Base-by-base conservation (phyloP, 2,797 vertebrate species). In the Pseudochirops corinnae region DNA sequence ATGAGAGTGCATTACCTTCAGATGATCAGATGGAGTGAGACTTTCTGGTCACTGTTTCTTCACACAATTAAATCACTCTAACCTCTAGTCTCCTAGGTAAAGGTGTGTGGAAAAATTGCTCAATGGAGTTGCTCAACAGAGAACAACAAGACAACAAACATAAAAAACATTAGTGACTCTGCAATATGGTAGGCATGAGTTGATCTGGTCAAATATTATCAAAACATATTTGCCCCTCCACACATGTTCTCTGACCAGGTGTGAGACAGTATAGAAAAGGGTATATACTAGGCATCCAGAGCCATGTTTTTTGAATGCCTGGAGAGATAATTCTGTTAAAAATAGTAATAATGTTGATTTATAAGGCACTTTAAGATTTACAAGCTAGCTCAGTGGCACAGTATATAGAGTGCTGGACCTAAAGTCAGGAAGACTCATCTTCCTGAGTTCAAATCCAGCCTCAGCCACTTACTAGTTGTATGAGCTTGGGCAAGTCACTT, bases 1-100 rank as follows among this genome's bases (percentile, higher is more conserved):
- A 93, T 1, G 13, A 24, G 28, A 92, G 52, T 10, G 24, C 21
- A 87, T 87, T 87, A 50, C 52, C 50, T 7, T 26, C 12, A 50
- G 29, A 16, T 14, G 3, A 55, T 0, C 24, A 57, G 14, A 39
- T 46, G 31, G 39, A 50, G 1, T 0, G 21, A 3, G 11, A 26
- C 16, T 67, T 55, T 96, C 33, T 39, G 55, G 56, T 62, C 26
- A 55, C 6, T 5, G 1, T 57, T 56, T 93, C 28, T 50, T 50
- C 74, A 87, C 39, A 87, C 21, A 87, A 12, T 26, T n/a, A 39
- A 13, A 53, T 50, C 26, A n/a, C 46, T 29, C 12, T 18, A 90
- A 50, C 57, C 39, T 56, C 55, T 29, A n/a, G 50, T 56, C 92
- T 56, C 46, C 90, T 24, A n/a, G 52, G 53, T 50, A 1, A 87